Percentiles rank a stretch among this genome's conserved stretches.
Evolutionary conservation across 2,888 invertebrate species (phyloP).

Genomic region (Philhelius pedissequus): DNA sequence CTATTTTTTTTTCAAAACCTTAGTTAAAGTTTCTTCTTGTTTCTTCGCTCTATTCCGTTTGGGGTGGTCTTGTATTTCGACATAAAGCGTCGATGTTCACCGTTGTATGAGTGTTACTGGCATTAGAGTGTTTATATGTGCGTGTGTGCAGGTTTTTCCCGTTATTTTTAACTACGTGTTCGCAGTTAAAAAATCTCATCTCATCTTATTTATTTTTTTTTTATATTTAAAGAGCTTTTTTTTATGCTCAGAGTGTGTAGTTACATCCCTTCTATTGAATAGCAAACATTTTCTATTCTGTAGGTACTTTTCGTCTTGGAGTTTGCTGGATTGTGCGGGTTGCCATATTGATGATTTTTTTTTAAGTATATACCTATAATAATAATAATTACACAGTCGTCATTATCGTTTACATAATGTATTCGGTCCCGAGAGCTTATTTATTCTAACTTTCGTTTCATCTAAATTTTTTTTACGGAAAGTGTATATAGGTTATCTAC

Average conservation of each 20-base stretch:
- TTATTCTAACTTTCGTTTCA: too few relatives aligned
- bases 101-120: slow-evolving; percentile 46
- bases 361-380: too few relatives aligned
- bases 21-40: slow-evolving; percentile 72
- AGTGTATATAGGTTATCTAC: too few relatives aligned
- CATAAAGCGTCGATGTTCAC: slow-evolving; percentile 12
- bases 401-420: too few relatives aligned
- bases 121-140: slow-evolving; percentile 13
- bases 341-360: slow-evolving; percentile 20
- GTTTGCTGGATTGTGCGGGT: slow-evolving; percentile 37
- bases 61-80: slow-evolving; percentile 58
- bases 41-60: slow-evolving; percentile 59
- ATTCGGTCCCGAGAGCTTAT: too few relatives aligned
- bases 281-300: slow-evolving; percentile 62
- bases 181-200: slow-evolving; percentile 76
- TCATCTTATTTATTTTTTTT: slow-evolving; percentile 73
- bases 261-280: slow-evolving; percentile 66
- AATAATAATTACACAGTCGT: too few relatives aligned
- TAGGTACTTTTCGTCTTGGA: slow-evolving; percentile 66
- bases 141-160: slow-evolving; percentile 64
- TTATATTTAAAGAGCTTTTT: slow-evolving; percentile 62
- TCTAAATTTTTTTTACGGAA: too few relatives aligned
- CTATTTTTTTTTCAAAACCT: neutral
- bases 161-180: slow-evolving; percentile 75
- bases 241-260: slow-evolving; percentile 68